These are phyloP conservation scores for Zoanthus gigantus DNA, from an alignment of 92 coral and sea anemone genomes.

Conservation along the genomic window DNA sequence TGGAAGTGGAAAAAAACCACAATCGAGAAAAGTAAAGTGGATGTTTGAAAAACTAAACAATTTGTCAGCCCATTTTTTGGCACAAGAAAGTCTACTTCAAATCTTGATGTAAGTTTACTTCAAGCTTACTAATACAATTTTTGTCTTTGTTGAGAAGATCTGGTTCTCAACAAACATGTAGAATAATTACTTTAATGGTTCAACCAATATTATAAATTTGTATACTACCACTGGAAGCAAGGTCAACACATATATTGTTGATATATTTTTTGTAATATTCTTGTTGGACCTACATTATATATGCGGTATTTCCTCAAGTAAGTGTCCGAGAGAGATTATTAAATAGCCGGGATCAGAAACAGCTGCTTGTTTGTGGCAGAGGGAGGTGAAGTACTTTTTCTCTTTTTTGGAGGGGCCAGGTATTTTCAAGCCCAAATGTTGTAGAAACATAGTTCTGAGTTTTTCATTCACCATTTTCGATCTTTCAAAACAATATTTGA, in stretches of 20 bases:
- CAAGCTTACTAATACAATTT: conserved; percentile 8
- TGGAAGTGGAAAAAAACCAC: conserved; percentile 10
- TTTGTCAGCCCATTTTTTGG: conserved; percentile 11
- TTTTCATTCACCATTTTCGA: not conserved
- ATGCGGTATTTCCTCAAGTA: conserved; percentile 14
- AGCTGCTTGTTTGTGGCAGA: conserved; percentile 14
- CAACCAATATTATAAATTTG: conserved; percentile 1
- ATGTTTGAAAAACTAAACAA: conserved; percentile 16
- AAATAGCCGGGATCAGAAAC: conserved; percentile 17
- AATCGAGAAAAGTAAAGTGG: conserved; percentile 5
- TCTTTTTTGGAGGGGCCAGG: conserved; percentile 7
- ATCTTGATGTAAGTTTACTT: conserved; percentile 28
- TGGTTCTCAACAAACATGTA: conserved; percentile 19
- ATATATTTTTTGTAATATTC: conserved; percentile 18
- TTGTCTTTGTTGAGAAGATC: conserved; percentile 20
- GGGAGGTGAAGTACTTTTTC: conserved; percentile 19
- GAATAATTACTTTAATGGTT: conserved; percentile 12
- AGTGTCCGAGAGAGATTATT: conserved; percentile 7
- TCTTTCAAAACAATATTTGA: conserved; percentile 9
- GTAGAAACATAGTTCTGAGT: conserved; percentile 5
- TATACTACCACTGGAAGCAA: conserved; percentile 19
- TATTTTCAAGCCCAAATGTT: conserved; percentile 15
- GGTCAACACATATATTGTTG: conserved; percentile 17
- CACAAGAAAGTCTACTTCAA: not conserved
- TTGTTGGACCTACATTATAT: conserved; percentile 4